These are phyloP conservation scores for Neostethus bicornis DNA, from an alignment of 2,797 vertebrate species.

Conservation along the genomic window DNA sequence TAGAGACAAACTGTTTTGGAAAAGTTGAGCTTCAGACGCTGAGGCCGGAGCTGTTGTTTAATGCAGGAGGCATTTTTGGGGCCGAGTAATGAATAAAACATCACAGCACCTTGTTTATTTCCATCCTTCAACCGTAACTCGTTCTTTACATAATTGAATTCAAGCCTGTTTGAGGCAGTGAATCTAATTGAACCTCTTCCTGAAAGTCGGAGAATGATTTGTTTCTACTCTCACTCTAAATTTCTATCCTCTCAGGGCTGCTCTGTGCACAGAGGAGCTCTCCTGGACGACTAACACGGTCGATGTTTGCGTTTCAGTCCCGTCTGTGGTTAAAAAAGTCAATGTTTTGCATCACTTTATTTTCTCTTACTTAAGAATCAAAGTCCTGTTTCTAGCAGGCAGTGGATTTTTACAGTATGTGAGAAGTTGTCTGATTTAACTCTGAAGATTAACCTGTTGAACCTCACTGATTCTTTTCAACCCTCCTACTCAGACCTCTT, in stretches of 20 bases:
- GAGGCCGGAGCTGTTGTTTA: constrained; percentile 55
- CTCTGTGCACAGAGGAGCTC: constrained; percentile 4
- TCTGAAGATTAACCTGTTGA: constrained; percentile 64
- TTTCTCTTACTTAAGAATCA: constrained; percentile 6
- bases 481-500: constrained; percentile 23
- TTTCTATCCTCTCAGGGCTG: constrained; percentile 33
- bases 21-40: constrained; percentile 18
- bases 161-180: constrained; percentile 57
- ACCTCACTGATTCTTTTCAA: constrained; percentile 33
- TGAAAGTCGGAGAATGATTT: constrained; percentile 65
- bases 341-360: constrained; percentile 24
- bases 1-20: constrained; percentile 33
- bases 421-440: constrained; percentile 58
- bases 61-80: constrained; percentile 68
- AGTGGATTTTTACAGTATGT: constrained; percentile 11
- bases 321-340: constrained; percentile 25
- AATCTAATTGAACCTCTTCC: constrained; percentile 68
- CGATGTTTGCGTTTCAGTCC: constrained; percentile 28
- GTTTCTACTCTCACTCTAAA: constrained; percentile 60
- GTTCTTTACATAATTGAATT: constrained; percentile 74
- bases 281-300: constrained; percentile 3
- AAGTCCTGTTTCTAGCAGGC: constrained; percentile 11
- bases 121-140: constrained; percentile 72
- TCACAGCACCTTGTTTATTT: constrained; percentile 73
- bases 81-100: constrained; percentile 75